phyloP scores from a whole-genome alignment of 2,113 vertebrate genomes.

The Rhea pennata region DNA sequence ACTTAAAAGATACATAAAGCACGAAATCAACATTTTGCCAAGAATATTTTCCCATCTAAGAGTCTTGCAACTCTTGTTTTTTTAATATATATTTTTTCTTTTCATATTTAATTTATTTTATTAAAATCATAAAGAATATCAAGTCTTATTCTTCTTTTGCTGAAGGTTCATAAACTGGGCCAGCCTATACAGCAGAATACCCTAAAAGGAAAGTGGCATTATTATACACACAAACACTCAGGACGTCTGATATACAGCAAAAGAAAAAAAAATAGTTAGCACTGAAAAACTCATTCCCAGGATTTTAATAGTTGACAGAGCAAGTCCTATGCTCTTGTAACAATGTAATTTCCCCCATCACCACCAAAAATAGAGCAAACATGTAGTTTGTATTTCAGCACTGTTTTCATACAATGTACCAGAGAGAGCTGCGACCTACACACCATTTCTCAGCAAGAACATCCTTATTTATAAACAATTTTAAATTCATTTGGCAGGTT shows the following conservation, averaged over 20 bases:
- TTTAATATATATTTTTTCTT: no score
- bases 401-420: slow-evolving; percentile 22
- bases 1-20: not conserved
- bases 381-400: slow-evolving; percentile 34
- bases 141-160: not conserved
- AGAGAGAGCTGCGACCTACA: slow-evolving; percentile 31
- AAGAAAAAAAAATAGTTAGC: not conserved
- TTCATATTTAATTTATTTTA: not conserved
- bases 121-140: not conserved
- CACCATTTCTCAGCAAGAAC: slow-evolving; percentile 52
- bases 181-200: not conserved
- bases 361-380: slow-evolving; percentile 23
- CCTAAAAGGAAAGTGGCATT: not conserved
- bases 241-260: not conserved
- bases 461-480: slow-evolving; percentile 62
- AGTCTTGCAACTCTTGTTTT: not conserved
- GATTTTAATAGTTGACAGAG: slow-evolving; percentile 23
- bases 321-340: not conserved
- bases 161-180: not conserved
- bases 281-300: not conserved
- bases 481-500: slow-evolving; percentile 59
- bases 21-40: not conserved
- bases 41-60: not conserved
- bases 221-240: not conserved
- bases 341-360: not conserved